These are phyloP conservation scores for Drosophila sulfurigaster DNA, from an alignment of 1,140 invertebrate species.

Conservation along the genomic window DNA sequence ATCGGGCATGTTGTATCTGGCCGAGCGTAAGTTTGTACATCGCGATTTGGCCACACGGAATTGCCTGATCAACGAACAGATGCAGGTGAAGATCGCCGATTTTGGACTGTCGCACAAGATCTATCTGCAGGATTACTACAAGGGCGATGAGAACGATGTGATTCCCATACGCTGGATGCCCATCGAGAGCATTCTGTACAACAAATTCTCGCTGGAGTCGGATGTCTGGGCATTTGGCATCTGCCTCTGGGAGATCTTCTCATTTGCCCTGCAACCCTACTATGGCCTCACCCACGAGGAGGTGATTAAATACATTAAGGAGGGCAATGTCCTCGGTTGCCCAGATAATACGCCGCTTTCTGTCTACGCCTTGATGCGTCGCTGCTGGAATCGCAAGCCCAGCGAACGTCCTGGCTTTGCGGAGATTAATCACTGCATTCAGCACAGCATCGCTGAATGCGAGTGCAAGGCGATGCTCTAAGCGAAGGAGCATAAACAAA, in stretches of 20 bases:
- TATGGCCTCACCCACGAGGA: conserved; percentile 98
- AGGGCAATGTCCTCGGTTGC: conserved; percentile 93
- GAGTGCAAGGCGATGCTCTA: conserved; percentile 82
- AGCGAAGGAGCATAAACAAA: no score
- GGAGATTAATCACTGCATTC: conserved; percentile 83
- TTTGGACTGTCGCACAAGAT: conserved; percentile 97
- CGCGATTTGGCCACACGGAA: conserved; percentile 97
- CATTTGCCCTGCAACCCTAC: conserved; percentile 96
- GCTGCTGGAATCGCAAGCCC: conserved; percentile 96
- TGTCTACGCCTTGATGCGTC: conserved; percentile 96
- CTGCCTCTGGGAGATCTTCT: conserved; percentile 97
- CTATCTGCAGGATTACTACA: conserved; percentile 96
- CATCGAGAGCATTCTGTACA: conserved; percentile 96
- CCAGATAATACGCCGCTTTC: conserved; percentile 96
- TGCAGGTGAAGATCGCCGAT: conserved; percentile 98
- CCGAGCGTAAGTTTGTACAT: conserved; percentile 97
- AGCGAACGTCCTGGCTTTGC: conserved; percentile 92
- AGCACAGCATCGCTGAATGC: conserved; percentile 80
- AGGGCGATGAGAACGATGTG: conserved; percentile 96
- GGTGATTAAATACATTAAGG: conserved; percentile 96
- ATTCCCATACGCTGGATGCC: conserved; percentile 98
- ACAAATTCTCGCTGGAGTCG: conserved; percentile 96
- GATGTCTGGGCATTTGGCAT: conserved; percentile 98
- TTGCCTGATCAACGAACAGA: conserved; percentile 96
- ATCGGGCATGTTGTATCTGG: conserved; percentile 97